Percentiles rank a stretch among this genome's conserved stretches.
Evolutionary conservation across 2,113 vertebrate genomes (phyloP).

Genomic region (Eidolon helvum): DNA sequence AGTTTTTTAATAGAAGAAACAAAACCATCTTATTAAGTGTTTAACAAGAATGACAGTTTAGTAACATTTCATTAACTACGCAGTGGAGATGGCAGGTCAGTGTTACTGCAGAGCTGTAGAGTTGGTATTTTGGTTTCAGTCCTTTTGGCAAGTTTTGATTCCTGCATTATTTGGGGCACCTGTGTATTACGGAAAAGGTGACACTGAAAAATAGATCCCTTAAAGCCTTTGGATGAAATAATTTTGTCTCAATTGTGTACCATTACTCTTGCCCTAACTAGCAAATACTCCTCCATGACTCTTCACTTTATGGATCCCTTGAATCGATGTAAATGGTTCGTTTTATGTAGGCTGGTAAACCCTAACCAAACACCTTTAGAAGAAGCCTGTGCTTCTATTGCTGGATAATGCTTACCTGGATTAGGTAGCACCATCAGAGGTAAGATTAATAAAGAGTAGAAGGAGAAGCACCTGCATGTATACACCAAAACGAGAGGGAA

Average conservation of each 20-base stretch:
- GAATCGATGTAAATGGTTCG: conserved; percentile 29
- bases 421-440: neutral
- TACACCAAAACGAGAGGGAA: neutral
- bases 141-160: conserved; percentile 10
- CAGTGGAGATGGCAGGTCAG: neutral
- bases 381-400: neutral
- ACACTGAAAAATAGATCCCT: conserved; percentile 18
- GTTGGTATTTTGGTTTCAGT: neutral
- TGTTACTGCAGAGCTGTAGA: neutral
- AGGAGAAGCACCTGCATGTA: neutral
- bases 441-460: neutral
- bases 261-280: neutral
- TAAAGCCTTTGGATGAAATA: conserved; percentile 51
- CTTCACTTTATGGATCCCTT: neutral
- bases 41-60: neutral
- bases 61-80: neutral
- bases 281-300: neutral
- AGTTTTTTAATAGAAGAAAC: neutral
- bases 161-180: neutral
- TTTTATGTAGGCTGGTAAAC: neutral
- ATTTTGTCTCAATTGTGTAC: neutral
- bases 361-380: neutral
- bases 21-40: neutral
- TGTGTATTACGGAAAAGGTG: neutral
- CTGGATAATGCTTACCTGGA: neutral